Base-by-base conservation (phyloP, 2,888 invertebrate genomes). In the Heliconius ethilla region DNA sequence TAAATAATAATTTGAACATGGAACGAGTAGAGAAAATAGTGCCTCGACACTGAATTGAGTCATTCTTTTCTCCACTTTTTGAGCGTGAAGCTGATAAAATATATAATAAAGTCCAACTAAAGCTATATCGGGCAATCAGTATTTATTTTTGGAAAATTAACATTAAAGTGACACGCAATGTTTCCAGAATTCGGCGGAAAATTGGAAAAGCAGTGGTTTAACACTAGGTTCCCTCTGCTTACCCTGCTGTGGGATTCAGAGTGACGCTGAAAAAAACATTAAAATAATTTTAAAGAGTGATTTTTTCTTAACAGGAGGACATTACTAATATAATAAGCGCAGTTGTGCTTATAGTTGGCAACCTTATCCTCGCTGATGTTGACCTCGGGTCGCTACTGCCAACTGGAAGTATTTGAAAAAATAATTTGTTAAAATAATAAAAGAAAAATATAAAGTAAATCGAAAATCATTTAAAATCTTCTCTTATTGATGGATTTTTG, bases 331-430 rank as follows among this genome's bases (percentile, higher is more conserved):
- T 85, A 1, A 65, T 92, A 3, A 91, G 89, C 76, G 78, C 82
- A 0, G 79, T 82, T 0, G 86, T 90, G 0, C 55, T 83, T 22
- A 83, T 87, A 3, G n/a, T 87, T 3, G 89, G 86, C 0, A 90
- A 90, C 70, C 83, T 86, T 0, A 59, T 91, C 10, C 79, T 92
- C 3, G 78, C 80, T 0, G 86, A 89, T 62, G 59, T 91, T 2
- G 87, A 91, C 80, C 40, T 91, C 1, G 81, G 84, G 15, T 82
- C 77, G 63, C 75, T 89, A 18, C 65, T 83, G 11, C 79, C 79
- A 1, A 10, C n/a, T 15, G 18, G 29, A 93, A 93, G 92, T 93
- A 91, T 86, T 84, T 90, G 82, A 91, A 90, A 82, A 83, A 11
- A 40, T 83, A 62, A 9, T 29, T 29, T n/a, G 1, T n/a, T 11